Base-by-base conservation (phyloP, 2,888 invertebrate genomes). In the Calameuta pallipes region DNA sequence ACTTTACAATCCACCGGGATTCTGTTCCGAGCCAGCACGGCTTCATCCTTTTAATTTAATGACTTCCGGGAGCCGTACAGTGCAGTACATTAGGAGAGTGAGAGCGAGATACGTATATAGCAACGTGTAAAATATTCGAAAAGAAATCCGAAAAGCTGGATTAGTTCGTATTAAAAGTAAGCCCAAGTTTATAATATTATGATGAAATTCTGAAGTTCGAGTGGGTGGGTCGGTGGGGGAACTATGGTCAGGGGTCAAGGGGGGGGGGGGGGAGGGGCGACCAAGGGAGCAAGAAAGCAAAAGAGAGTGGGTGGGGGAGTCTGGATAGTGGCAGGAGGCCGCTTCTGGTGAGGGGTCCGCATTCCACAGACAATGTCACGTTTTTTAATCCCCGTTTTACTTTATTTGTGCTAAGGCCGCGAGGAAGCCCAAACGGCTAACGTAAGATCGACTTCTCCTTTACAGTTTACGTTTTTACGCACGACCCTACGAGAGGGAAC, bases 281-380 rank as follows among this genome's bases (percentile, higher is more conserved):
- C 31, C 13, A 78, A 80, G 80, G 79, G 78, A 41, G 34, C 34
- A 70, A 34, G 11, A 41, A 74, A 31, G 41, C 31, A 33, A 77
- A 6, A 37, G 74, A 69, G 37, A 74, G 76, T 35, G 73, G 73
- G 71, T 37, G 76, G 69, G 75, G 80, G 74, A 81, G 75, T 56
- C 34, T 34, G 82, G 75, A 75, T 78, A 79, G 84, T 69, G 76
- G 77, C 75, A 81, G 77, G 80, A 76, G 82, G 82, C 76, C 81
- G 76, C 84, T 81, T 81, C 84, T 82, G 87, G 88, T 86, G 89
- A 89, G 91, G 90, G 89, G 88, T 88, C 89, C 91, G 90, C 91
- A 91, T 90, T 91, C 91, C 91, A 90, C 90, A 88, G 91, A 90
- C 90, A 90, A 90, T 91, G 90, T 90, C 91, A 90, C 90, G 90